Percentiles rank a stretch among this genome's conserved stretches.
phyloP scores from a whole-genome alignment of 2,797 vertebrate genomes.

The Malurus leucopterus region DNA sequence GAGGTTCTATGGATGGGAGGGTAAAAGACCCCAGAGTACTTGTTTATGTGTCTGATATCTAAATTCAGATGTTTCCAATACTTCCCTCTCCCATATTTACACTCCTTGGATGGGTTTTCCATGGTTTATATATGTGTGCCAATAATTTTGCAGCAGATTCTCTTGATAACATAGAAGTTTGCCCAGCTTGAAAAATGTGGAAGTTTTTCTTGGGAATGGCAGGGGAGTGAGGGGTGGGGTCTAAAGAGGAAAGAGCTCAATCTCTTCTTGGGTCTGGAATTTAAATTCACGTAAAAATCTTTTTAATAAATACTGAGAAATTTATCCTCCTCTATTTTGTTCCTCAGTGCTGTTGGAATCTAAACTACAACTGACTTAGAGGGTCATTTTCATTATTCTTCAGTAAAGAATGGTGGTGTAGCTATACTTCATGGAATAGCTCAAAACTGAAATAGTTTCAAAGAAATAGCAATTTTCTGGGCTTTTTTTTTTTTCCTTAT shows the following conservation, averaged over 20 bases:
- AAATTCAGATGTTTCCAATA: not conserved
- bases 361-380: not conserved
- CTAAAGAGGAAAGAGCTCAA: not conserved
- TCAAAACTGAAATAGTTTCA: not conserved
- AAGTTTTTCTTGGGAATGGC: not conserved
- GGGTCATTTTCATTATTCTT: not conserved
- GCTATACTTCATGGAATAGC: not conserved
- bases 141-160: not conserved
- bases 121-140: not conserved
- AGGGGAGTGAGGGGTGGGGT: rapidly evolving
- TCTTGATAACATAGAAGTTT: not conserved
- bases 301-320: not conserved
- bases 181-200: not conserved
- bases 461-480: not conserved
- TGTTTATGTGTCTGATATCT: rapidly evolving
- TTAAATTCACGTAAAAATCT: not conserved
- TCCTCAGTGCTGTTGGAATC: not conserved
- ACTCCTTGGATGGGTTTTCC: rapidly evolving
- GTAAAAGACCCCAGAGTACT: not conserved
- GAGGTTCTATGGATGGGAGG: not conserved
- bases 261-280: not conserved
- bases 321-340: not conserved
- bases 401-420: not conserved
- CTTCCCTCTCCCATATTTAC: not conserved
- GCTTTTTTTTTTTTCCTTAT: not conserved